Evolutionary conservation across 2,888 invertebrate genomes (phyloP).

Genomic region (Sphinx pinastri): DNA sequence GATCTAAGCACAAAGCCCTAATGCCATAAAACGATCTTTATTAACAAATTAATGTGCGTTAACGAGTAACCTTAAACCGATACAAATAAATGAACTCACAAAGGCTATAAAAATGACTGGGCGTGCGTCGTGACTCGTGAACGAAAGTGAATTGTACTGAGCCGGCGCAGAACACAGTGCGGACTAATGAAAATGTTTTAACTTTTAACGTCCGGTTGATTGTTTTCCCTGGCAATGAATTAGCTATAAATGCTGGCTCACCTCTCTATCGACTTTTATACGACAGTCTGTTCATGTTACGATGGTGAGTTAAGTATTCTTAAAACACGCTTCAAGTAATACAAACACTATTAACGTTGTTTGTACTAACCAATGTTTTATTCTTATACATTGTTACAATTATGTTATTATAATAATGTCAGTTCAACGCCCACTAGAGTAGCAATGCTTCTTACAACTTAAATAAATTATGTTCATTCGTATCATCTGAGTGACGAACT

Average conservation of each 20-base stretch:
- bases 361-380: no score
- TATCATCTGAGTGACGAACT: no score
- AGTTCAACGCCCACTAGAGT: no score
- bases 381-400: no score
- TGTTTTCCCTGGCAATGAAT: conserved; percentile 59
- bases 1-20: conserved; percentile 16
- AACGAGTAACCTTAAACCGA: conserved; percentile 30
- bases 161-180: conserved; percentile 43
- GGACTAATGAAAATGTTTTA: conserved; percentile 66
- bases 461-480: no score
- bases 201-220: conserved; percentile 61
- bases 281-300: background rate
- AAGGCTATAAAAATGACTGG: conserved; percentile 54
- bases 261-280: conserved; percentile 32
- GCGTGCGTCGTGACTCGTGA: conserved; percentile 60
- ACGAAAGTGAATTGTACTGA: conserved; percentile 62
- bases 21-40: conserved; percentile 23
- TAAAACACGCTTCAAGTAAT: background rate
- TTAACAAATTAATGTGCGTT: conserved; percentile 27
- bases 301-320: background rate
- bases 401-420: no score
- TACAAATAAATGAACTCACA: conserved; percentile 59
- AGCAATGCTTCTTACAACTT: no score
- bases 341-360: background rate
- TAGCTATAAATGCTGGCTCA: conserved; percentile 51